Conservation (phyloP, 2,888 invertebrate genomes). For the Chromoteleia sp. region DNA sequence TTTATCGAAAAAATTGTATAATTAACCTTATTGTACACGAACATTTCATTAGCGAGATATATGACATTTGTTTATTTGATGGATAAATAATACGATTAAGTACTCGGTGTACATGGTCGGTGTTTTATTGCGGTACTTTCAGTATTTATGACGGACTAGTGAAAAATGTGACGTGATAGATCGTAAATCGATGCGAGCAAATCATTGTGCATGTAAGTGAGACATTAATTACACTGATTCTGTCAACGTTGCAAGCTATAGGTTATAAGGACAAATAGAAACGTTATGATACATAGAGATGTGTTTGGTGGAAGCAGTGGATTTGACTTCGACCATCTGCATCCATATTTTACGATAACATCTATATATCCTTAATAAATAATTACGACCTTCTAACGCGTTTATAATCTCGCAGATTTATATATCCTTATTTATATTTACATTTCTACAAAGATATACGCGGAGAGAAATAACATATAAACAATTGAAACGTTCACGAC, state of each 20-base stretch:
- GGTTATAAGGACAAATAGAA: slow-evolving; percentile 67
- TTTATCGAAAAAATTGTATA: slow-evolving; percentile 3
- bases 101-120: neutral
- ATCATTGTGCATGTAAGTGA: slow-evolving; percentile 66
- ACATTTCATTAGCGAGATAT: slow-evolving; percentile 31
- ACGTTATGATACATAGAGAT: slow-evolving; percentile 61
- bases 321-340: slow-evolving; percentile 54
- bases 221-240: slow-evolving; percentile 68
- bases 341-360: slow-evolving; percentile 44
- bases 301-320: slow-evolving; percentile 42
- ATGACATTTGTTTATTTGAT: slow-evolving; percentile 25
- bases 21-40: slow-evolving; percentile 14
- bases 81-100: slow-evolving; percentile 35
- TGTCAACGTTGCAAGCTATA: slow-evolving; percentile 56
- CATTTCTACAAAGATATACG: too few species aligned
- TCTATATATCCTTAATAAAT: slow-evolving; percentile 40
- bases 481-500: too few species aligned
- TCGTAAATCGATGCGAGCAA: slow-evolving; percentile 57
- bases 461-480: too few species aligned
- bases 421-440: too few species aligned
- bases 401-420: neutral
- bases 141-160: slow-evolving; percentile 36
- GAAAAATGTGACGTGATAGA: slow-evolving; percentile 56
- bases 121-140: slow-evolving; percentile 40
- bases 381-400: slow-evolving; percentile 33